These are phyloP conservation scores for Poecilia latipinna DNA, from an alignment of 2,113 vertebrate genomes.

Conservation along the genomic window DNA sequence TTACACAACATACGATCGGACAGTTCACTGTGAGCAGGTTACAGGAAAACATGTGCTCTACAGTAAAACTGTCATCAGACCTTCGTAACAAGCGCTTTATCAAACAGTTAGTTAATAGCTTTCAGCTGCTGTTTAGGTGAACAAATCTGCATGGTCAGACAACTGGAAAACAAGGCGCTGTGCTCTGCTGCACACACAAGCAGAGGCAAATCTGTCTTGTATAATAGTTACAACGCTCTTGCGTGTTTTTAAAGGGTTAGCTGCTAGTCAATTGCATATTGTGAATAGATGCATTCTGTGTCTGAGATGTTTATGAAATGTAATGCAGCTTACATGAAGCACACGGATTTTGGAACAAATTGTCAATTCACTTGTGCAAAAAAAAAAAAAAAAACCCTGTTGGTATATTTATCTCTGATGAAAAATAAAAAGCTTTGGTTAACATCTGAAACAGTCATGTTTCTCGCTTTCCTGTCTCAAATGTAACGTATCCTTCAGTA, in stretches of 20 bases:
- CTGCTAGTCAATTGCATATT: constrained; percentile 6
- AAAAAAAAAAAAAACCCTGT: no score
- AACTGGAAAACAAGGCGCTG: neutral
- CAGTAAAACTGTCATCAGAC: constrained; percentile 3
- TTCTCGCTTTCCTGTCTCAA: neutral
- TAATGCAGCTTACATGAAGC: neutral
- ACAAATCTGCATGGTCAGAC: constrained; percentile 18
- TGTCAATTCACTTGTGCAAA: neutral
- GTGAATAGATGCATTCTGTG: neutral
- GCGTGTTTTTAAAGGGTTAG: constrained; percentile 11
- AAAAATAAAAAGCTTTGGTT: neutral
- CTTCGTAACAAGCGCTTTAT: neutral
- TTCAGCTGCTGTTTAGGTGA: constrained; percentile 14
- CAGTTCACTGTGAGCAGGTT: constrained; percentile 8
- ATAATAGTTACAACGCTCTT: constrained; percentile 20
- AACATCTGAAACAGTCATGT: neutral
- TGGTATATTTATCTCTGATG: neutral
- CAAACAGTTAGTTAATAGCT: neutral
- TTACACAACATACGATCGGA: constrained; percentile 63
- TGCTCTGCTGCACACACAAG: constrained; percentile 9
- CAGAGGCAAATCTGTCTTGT: constrained; percentile 4
- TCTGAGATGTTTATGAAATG: neutral
- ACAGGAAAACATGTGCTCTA: constrained; percentile 33
- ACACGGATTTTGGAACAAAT: neutral
- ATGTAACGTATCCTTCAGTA: neutral